Conservation (phyloP, 2,888 invertebrate species). For the Parasteatoda lunata region DNA sequence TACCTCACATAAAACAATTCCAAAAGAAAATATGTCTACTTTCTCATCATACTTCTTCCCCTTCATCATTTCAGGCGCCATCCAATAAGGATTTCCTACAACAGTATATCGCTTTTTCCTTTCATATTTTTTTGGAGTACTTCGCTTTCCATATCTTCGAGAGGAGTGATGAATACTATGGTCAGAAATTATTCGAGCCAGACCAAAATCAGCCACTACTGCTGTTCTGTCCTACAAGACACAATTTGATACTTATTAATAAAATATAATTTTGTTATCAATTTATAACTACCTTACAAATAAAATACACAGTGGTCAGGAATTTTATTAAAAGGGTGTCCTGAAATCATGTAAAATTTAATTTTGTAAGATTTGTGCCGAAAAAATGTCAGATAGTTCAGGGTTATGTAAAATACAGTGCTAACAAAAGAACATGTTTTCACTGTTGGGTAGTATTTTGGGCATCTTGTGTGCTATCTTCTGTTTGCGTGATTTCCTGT, state of each 20-base stretch:
- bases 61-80: conserved; percentile 99
- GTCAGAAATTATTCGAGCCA: conserved; percentile 80
- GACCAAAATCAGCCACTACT: conserved; percentile 95
- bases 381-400: too few species aligned
- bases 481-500: too few species aligned
- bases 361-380: too few species aligned
- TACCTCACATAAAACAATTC: conserved; percentile 95
- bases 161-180: conserved; percentile 68
- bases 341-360: too few species aligned
- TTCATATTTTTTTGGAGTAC: conserved; percentile 79
- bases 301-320: too few species aligned
- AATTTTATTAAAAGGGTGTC: too few species aligned
- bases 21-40: conserved; percentile 96
- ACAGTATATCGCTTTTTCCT: conserved; percentile 93
- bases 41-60: conserved; percentile 96
- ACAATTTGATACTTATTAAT: neutral
- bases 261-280: too few species aligned
- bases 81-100: conserved; percentile 98
- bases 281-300: too few species aligned
- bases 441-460: too few species aligned
- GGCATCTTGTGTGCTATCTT: too few species aligned
- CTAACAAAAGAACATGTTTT: too few species aligned
- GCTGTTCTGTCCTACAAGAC: conserved; percentile 86
- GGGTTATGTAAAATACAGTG: too few species aligned
- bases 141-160: conserved; percentile 72